phyloP scores from a whole-genome alignment of 1,140 invertebrate genomes.

The Hirudo medicinalis region DNA sequence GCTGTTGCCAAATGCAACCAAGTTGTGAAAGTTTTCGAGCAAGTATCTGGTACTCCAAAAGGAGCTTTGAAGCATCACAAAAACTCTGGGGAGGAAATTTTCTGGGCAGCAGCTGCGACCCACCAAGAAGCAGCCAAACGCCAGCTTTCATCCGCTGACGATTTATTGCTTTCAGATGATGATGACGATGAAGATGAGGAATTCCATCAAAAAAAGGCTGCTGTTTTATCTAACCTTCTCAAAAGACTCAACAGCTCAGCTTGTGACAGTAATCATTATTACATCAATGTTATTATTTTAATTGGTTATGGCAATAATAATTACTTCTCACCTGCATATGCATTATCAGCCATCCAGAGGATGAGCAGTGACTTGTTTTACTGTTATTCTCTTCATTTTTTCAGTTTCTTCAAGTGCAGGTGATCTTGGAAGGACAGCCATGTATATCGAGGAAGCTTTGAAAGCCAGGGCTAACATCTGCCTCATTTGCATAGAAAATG shows the following conservation, averaged over 20 bases:
- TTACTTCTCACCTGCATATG: too few species aligned
- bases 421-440: slow-evolving; percentile 50
- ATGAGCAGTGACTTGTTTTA: too few species aligned
- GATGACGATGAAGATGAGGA: slow-evolving; percentile 11
- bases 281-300: too few species aligned
- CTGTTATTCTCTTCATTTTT: too few species aligned
- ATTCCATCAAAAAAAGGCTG: not conserved
- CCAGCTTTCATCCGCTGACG: not conserved
- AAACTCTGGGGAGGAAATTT: not conserved
- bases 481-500: slow-evolving; percentile 76
- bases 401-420: not conserved
- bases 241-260: not conserved
- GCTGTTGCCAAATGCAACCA: too few species aligned
- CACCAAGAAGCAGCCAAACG: slow-evolving; percentile 4
- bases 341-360: too few species aligned
- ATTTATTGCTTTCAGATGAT: not conserved
- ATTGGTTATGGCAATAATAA: too few species aligned
- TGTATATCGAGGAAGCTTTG: slow-evolving; percentile 59
- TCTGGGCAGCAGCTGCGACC: not conserved
- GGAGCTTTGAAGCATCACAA: not conserved
- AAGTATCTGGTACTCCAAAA: too few species aligned
- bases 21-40: too few species aligned
- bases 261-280: too few species aligned
- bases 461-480: slow-evolving; percentile 66
- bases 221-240: slow-evolving; percentile 2